Evolutionary conservation across 2,888 invertebrate genomes (phyloP).

Genomic region (Sisyra terminalis): DNA sequence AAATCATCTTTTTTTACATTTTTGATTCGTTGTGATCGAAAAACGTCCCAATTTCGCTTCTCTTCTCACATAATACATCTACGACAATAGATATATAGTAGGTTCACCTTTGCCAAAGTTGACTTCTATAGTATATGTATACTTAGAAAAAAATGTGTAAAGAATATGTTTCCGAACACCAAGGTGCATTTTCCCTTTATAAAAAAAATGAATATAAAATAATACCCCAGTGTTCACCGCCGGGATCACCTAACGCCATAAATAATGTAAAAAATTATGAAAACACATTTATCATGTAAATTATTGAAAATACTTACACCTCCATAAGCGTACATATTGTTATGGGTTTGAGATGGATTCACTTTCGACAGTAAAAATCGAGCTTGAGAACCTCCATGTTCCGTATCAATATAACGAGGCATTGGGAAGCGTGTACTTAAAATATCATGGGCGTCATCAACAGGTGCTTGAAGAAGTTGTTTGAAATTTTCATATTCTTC

Average conservation of each 20-base stretch:
- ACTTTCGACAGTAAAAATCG: conserved; percentile 97
- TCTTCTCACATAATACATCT: too few relatives aligned
- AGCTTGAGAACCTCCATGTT: conserved; percentile 98
- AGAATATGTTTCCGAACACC: background rate
- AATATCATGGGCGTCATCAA: conserved; percentile 95
- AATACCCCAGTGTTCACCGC: conserved; percentile 5
- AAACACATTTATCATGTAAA: conserved; percentile 6
- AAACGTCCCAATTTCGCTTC: too few relatives aligned
- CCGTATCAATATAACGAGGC: conserved; percentile 97
- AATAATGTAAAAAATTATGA: conserved; percentile 1
- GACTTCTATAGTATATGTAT: background rate
- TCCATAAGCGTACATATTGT: conserved; percentile 94
- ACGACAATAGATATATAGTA: too few relatives aligned
- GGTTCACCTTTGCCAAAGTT: too few relatives aligned
- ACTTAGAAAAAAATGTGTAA: background rate
- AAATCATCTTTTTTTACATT: too few relatives aligned
- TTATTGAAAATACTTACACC: conserved; percentile 46
- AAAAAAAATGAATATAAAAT: conserved; percentile 8
- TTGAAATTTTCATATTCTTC: conserved; percentile 97
- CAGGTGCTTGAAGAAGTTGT: conserved; percentile 86
- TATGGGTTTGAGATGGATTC: conserved; percentile 99
- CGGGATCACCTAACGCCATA: conserved; percentile 1
- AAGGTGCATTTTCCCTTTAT: background rate
- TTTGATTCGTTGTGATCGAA: too few relatives aligned
- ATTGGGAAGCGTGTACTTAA: conserved; percentile 93